These are phyloP conservation scores for Drosophila hydei DNA, from an alignment of 1,140 invertebrate species.

Conservation along the genomic window DNA sequence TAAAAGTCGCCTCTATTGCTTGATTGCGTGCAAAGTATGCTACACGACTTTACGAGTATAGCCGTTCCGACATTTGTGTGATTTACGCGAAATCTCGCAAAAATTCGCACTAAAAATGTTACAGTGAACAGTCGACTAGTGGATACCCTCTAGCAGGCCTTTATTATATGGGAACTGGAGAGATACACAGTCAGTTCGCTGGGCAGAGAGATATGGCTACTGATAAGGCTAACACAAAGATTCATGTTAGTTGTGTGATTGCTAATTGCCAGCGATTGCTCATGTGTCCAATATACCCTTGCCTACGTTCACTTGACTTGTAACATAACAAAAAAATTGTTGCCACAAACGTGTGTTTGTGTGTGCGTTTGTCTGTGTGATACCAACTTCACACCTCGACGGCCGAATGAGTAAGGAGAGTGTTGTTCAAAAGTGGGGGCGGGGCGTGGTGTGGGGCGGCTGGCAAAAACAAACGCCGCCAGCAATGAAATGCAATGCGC, in stretches of 20 bases:
- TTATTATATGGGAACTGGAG: no score
- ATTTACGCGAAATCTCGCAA: constrained; percentile 65
- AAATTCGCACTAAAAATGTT: constrained; percentile 37
- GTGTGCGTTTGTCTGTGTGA: constrained; percentile 50
- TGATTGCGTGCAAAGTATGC: constrained; percentile 53
- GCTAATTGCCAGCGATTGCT: no score
- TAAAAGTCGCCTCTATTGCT: constrained; percentile 50
- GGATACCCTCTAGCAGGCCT: neutral
- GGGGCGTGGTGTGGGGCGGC: neutral
- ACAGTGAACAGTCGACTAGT: neutral
- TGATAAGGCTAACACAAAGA: no score
- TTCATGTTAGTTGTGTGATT: no score
- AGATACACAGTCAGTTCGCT: no score
- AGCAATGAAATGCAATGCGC: constrained; percentile 81
- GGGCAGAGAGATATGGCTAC: no score
- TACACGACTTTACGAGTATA: constrained; percentile 55
- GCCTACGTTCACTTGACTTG: neutral
- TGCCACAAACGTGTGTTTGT: constrained; percentile 60
- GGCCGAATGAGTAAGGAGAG: constrained; percentile 18
- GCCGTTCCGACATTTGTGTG: constrained; percentile 67
- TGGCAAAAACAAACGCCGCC: constrained; percentile 67
- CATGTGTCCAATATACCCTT: constrained; percentile 12
- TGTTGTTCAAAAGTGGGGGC: neutral
- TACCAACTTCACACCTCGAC: constrained; percentile 73
- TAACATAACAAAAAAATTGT: constrained; percentile 16